phyloP scores from a whole-genome alignment of 2,888 invertebrate genomes.

The Acanthococcus lagerstroemiae region DNA sequence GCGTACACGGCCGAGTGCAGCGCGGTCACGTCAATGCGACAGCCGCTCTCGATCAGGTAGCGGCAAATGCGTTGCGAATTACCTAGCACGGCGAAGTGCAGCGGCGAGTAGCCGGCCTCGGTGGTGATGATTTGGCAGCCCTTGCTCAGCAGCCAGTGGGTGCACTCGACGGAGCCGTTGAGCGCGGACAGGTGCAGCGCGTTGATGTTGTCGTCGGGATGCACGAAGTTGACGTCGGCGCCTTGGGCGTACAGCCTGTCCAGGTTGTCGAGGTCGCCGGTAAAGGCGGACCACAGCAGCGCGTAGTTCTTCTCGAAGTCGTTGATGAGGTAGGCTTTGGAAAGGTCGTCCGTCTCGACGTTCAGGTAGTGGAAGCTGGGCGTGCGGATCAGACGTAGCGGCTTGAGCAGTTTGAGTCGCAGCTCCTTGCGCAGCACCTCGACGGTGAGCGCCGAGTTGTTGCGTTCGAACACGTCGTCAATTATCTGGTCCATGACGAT shows the following conservation, averaged over 20 bases:
- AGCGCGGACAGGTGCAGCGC: slow-evolving; percentile 68
- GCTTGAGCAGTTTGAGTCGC: not conserved
- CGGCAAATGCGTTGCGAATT: slow-evolving; percentile 51
- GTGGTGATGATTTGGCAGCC: slow-evolving; percentile 59
- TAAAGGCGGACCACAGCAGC: slow-evolving; percentile 62
- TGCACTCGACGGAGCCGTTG: slow-evolving; percentile 59
- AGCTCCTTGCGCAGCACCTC: slow-evolving; percentile 1
- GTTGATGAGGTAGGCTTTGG: not conserved
- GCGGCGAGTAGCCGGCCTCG: slow-evolving; percentile 57
- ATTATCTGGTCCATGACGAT: not conserved
- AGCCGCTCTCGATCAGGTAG: slow-evolving; percentile 51
- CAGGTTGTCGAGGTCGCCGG: slow-evolving; percentile 57
- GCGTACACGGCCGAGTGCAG: slow-evolving; percentile 77
- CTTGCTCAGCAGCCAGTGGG: slow-evolving; percentile 51
- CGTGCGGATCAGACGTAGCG: not conserved
- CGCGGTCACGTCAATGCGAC: slow-evolving; percentile 66
- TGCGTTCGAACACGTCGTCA: not conserved
- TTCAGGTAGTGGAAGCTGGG: not conserved
- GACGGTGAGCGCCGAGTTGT: not conserved
- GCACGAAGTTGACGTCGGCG: slow-evolving; percentile 58
- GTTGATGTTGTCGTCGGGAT: slow-evolving; percentile 56
- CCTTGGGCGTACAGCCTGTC: slow-evolving; percentile 56
- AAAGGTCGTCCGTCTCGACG: slow-evolving; percentile 1
- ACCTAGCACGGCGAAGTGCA: slow-evolving; percentile 83
- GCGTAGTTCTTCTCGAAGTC: slow-evolving; percentile 48